A percentile compares a stretch with the other conserved stretches of the same genome.
phyloP scores from a whole-genome alignment of 2,113 vertebrate species.

The Platanista minor region DNA sequence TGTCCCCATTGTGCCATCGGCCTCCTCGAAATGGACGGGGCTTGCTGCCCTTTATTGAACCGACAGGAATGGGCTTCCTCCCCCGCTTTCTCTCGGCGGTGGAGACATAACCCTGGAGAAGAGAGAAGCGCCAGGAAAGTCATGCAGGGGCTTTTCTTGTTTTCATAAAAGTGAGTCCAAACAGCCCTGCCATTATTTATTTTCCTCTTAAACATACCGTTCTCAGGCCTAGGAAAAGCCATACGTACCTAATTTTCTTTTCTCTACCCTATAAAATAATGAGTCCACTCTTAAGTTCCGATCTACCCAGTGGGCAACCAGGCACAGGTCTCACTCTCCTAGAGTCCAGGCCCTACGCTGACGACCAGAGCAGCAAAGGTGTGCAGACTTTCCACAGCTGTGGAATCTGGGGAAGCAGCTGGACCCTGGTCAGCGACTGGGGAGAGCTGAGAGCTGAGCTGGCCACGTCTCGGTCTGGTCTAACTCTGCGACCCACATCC shows the following conservation, averaged over 20 bases:
- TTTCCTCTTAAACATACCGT: not conserved
- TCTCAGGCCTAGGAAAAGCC: not conserved
- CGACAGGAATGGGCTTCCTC: accelerated
- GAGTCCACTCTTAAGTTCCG: not conserved
- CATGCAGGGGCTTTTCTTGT: not conserved
- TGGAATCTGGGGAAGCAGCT: not conserved
- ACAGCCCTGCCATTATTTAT: accelerated
- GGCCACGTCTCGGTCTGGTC: accelerated
- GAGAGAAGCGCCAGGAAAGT: not conserved
- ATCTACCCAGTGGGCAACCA: not conserved
- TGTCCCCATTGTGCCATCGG: not conserved
- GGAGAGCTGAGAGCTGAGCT: accelerated
- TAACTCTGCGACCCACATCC: accelerated
- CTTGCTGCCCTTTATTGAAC: not conserved
- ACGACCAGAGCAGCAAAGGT: not conserved
- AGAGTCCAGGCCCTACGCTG: not conserved
- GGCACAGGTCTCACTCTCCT: not conserved
- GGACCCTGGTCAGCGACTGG: not conserved
- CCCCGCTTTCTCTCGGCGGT: not conserved
- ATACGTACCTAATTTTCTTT: not conserved
- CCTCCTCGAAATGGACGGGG: not conserved
- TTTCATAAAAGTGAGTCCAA: not conserved
- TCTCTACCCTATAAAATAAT: not conserved
- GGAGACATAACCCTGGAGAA: not conserved
- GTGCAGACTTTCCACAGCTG: not conserved